phyloP scores from a whole-genome alignment of 2,113 vertebrate species.

The Pitta sordida region DNA sequence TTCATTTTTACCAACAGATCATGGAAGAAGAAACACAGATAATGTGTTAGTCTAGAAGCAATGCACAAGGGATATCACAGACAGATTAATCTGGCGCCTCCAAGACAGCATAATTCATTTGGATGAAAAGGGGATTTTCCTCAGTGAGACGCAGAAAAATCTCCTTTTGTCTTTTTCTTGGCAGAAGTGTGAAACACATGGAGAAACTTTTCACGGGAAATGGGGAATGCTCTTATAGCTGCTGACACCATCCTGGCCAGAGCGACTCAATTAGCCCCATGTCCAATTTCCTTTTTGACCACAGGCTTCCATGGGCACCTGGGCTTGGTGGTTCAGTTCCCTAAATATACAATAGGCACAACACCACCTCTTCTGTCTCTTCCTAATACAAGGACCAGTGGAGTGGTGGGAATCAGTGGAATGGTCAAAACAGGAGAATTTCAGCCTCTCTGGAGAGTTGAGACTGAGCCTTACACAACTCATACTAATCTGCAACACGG shows the following conservation, averaged over 20 bases:
- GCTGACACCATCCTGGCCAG: neutral
- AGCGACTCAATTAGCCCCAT: neutral
- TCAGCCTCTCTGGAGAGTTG: neutral
- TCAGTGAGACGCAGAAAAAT: constrained; percentile 3
- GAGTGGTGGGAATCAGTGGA: neutral
- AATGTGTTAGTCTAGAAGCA: constrained; percentile 1
- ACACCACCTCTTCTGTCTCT: neutral
- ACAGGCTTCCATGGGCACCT: neutral
- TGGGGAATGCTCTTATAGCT: neutral
- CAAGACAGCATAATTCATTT: constrained; percentile 43
- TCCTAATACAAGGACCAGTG: neutral
- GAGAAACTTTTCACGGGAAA: neutral
- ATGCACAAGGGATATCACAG: neutral
- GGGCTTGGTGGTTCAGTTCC: neutral
- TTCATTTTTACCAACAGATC: neutral
- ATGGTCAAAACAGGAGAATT: neutral
- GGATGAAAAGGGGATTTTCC: constrained; percentile 35
- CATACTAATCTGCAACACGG: neutral
- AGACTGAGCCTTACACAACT: neutral
- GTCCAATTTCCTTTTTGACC: neutral
- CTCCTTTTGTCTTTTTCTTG: constrained; percentile 15
- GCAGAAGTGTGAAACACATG: neutral
- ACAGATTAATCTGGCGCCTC: constrained; percentile 51
- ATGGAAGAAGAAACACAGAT: neutral
- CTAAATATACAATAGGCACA: neutral